Conservation (phyloP, 2,888 invertebrate genomes). For the Pachliopta kotzebuea region DNA sequence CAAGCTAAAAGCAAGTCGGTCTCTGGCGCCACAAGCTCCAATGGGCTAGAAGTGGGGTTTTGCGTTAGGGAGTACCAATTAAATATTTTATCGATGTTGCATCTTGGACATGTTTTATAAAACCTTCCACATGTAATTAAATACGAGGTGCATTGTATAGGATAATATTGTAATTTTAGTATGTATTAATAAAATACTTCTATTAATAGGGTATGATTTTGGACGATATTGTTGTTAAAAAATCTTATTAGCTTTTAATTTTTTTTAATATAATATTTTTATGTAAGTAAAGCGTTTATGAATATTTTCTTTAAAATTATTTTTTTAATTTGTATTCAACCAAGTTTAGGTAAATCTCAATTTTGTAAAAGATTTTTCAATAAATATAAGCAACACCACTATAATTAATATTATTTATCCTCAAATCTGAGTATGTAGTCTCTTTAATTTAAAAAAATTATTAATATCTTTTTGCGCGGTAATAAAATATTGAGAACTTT, state of each 20-base stretch:
- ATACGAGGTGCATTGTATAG: constrained; percentile 33
- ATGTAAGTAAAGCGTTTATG: constrained; percentile 59
- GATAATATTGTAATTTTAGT: constrained; percentile 31
- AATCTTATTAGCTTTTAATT: constrained; percentile 36
- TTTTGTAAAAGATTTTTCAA: constrained; percentile 76
- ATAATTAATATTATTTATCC: constrained; percentile 32
- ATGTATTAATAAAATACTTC: constrained; percentile 29
- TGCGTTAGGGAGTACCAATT: constrained; percentile 11
- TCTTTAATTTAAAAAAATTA: too few relatives aligned
- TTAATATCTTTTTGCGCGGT: too few relatives aligned
- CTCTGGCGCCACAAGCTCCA: neutral
- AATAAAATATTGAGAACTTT: too few relatives aligned
- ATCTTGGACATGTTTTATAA: constrained; percentile 26
- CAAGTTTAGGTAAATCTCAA: constrained; percentile 61
- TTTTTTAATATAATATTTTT: constrained; percentile 45
- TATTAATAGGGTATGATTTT: constrained; percentile 36
- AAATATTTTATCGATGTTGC: constrained; percentile 27
- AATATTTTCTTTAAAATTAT: constrained; percentile 46
- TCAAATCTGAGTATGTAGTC: too few relatives aligned
- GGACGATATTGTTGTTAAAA: constrained; percentile 33
- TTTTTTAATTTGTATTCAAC: constrained; percentile 49
- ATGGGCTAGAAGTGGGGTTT: neutral
- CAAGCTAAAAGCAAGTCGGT: neutral
- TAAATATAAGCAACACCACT: constrained; percentile 59
- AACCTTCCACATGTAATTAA: constrained; percentile 35